A percentile compares a stretch with the other conserved stretches of the same genome.
phyloP scores from a whole-genome alignment of 2,113 vertebrate genomes.

The Nymphicus hollandicus region DNA sequence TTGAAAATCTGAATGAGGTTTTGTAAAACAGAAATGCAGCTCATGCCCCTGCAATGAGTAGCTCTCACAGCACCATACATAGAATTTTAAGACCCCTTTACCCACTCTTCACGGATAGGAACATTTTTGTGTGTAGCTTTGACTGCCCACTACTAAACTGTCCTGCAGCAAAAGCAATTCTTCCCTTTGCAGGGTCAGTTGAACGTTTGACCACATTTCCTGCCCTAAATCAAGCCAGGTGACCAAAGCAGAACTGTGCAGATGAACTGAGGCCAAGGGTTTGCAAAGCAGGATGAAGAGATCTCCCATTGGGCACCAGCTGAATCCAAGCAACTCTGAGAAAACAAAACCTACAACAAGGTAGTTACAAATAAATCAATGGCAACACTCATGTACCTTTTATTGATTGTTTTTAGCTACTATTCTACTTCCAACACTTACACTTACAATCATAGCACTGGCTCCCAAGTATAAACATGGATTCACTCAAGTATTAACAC shows the following conservation, averaged over 20 bases:
- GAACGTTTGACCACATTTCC: neutral
- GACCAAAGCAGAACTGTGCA: neutral
- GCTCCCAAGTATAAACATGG: neutral
- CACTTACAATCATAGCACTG: neutral
- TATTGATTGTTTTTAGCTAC: neutral
- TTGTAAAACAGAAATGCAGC: neutral
- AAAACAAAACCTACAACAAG: neutral
- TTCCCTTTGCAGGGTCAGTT: neutral
- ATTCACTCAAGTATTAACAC: neutral
- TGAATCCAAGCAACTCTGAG: neutral
- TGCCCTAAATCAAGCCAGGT: neutral
- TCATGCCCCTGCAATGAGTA: rapidly evolving
- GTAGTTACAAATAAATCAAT: neutral
- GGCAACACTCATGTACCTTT: neutral
- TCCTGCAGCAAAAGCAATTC: neutral
- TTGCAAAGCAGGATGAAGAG: neutral
- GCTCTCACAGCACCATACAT: neutral
- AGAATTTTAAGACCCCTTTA: neutral
- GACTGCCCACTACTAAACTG: neutral
- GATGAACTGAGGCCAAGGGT: neutral
- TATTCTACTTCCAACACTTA: neutral
- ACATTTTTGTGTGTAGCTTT: neutral
- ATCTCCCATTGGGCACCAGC: neutral
- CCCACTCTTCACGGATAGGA: neutral
- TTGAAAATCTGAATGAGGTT: neutral